phyloP scores from a whole-genome alignment of 2,797 vertebrate genomes.

The Sphenopsis melanotis region DNA sequence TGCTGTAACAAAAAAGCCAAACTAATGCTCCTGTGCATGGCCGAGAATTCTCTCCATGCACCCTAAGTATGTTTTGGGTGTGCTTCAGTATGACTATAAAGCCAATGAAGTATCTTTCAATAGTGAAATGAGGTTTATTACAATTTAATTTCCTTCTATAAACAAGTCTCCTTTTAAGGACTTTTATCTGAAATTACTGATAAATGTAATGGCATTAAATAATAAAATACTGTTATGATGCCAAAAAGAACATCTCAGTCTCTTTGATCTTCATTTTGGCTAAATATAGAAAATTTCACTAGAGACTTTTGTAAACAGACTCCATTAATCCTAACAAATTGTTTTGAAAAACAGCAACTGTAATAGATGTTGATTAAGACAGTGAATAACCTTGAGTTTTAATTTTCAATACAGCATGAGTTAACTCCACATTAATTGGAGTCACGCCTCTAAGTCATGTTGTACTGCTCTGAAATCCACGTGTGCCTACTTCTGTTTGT shows the following conservation, averaged over 20 bases:
- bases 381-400: conserved; percentile 40
- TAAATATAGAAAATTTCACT: conserved; percentile 30
- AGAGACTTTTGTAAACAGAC: neutral
- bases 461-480: neutral
- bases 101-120: neutral
- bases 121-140: neutral
- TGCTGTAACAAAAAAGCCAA: neutral
- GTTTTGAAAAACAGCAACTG: neutral
- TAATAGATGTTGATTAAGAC: conserved; percentile 20
- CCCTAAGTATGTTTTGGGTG: neutral
- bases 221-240: neutral
- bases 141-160: neutral
- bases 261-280: conserved; percentile 47
- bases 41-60: neutral
- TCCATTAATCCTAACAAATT: conserved; percentile 41
- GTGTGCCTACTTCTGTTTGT: neutral
- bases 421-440: conserved; percentile 12
- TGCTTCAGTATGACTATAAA: neutral
- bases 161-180: neutral
- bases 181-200: conserved; percentile 2
- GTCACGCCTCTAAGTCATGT: neutral
- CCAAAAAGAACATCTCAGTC: neutral
- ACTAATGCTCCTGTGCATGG: neutral
- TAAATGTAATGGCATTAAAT: conserved; percentile 12
- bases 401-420: conserved; percentile 1